Percentiles rank a stretch among this genome's conserved stretches.
Conservation (phyloP, 2,113 vertebrate species). For the Ginglymostoma cirratum region DNA sequence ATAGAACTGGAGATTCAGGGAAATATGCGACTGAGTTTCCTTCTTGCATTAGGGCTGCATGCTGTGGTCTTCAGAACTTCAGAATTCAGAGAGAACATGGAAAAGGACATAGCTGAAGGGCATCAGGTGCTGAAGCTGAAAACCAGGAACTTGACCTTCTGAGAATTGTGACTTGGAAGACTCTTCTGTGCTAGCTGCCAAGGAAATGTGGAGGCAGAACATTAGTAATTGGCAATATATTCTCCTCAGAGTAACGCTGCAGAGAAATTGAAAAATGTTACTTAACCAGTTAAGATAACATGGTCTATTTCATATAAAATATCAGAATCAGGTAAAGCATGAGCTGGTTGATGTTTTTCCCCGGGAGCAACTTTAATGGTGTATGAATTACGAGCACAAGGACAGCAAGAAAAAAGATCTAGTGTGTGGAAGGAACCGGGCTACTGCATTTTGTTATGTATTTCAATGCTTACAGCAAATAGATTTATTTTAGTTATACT, state of each 20-base stretch:
- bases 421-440: neutral
- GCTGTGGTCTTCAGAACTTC: neutral
- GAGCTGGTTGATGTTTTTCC: neutral
- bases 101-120: neutral
- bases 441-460: neutral
- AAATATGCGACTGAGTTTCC: neutral
- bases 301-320: neutral
- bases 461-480: neutral
- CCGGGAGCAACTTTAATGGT: neutral
- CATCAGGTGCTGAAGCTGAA: neutral
- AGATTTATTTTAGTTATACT: neutral
- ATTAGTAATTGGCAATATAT: neutral
- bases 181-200: neutral
- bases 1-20: neutral
- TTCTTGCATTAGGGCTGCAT: neutral
- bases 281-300: neutral
- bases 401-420: neutral
- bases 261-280: neutral
- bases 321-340: neutral
- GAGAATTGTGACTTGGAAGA: neutral
- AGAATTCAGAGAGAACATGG: neutral
- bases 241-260: neutral
- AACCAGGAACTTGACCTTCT: neutral
- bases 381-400: neutral
- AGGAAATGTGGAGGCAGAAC: neutral